phyloP scores from a whole-genome alignment of 2,888 invertebrate genomes.

The Serripes groenlandicus region DNA sequence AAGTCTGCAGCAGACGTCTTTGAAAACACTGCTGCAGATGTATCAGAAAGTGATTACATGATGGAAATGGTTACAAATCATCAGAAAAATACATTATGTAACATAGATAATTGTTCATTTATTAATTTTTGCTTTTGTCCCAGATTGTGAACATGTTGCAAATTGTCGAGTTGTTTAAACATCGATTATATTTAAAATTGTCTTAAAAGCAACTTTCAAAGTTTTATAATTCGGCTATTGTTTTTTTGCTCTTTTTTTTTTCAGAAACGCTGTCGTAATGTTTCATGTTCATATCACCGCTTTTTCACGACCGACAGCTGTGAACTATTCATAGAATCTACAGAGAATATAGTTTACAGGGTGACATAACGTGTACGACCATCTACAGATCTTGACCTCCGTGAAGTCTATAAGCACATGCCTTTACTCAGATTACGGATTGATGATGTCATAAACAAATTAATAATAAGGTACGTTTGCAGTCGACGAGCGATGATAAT shows the following conservation, averaged over 20 bases:
- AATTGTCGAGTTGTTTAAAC: too few relatives aligned
- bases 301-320: neutral
- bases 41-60: too few relatives aligned
- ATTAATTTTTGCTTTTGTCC: too few relatives aligned
- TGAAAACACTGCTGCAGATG: too few relatives aligned
- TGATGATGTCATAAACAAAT: neutral
- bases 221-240: too few relatives aligned
- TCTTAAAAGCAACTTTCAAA: too few relatives aligned
- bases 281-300: constrained; percentile 1
- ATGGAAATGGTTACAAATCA: too few relatives aligned
- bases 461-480: neutral
- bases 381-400: neutral
- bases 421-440: neutral
- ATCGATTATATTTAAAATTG: too few relatives aligned
- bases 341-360: neutral
- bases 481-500: neutral
- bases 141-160: too few relatives aligned
- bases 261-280: neutral
- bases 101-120: too few relatives aligned
- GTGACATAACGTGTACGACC: neutral
- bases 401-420: neutral
- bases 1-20: too few relatives aligned
- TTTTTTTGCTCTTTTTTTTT: neutral
- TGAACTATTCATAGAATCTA: neutral
- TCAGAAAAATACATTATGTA: too few relatives aligned